Percentiles rank a stretch among this genome's conserved stretches.
These are phyloP conservation scores for Hemiscyllium ocellatum DNA, from an alignment of 2,113 vertebrate genomes.

Conservation along the genomic window DNA sequence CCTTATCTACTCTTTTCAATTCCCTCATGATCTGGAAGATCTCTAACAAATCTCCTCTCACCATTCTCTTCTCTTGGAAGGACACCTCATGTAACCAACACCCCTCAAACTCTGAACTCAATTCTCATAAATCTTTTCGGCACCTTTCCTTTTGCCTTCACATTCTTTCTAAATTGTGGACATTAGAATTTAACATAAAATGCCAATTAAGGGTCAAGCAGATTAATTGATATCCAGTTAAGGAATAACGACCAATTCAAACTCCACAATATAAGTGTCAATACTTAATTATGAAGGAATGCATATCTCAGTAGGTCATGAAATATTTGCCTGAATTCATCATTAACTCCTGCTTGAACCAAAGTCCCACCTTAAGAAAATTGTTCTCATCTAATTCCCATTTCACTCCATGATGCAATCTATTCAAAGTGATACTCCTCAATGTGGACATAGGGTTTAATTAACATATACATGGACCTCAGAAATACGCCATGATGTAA, in stretches of 20 bases:
- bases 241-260: background rate
- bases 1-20: background rate
- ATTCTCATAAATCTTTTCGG: background rate
- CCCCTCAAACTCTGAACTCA: background rate
- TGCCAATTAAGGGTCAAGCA: background rate
- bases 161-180: background rate
- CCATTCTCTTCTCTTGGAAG: background rate
- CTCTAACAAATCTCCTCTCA: background rate
- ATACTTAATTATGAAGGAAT: background rate
- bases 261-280: background rate
- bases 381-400: background rate
- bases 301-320: background rate
- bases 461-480: no score
- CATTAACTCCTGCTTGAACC: background rate
- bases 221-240: background rate
- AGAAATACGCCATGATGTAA: no score
- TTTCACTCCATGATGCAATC: background rate
- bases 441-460: no score
- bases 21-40: background rate
- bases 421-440: background rate
- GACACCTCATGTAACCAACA: background rate
- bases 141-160: no score
- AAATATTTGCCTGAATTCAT: background rate
- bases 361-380: background rate
- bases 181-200: background rate